phyloP scores from a whole-genome alignment of 2,113 vertebrate genomes.

The Albula goreensis region DNA sequence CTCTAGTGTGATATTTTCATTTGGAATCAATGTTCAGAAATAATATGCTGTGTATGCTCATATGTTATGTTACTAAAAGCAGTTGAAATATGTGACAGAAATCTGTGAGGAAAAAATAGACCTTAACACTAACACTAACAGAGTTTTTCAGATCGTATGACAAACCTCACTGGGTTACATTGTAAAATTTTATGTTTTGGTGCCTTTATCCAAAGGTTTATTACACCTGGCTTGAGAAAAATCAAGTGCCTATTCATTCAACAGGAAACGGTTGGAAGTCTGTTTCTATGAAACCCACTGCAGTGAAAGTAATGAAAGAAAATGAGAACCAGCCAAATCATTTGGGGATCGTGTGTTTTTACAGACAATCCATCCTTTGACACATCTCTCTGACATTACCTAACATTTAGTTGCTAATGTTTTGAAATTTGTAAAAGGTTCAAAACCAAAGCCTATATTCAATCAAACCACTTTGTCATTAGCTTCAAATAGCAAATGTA shows the following conservation, averaged over 20 bases:
- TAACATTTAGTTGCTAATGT: background rate
- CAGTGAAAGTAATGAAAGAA: background rate
- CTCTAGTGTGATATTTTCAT: background rate
- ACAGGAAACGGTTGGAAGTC: background rate
- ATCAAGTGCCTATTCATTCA: background rate
- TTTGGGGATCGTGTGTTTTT: background rate
- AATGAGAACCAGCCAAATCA: background rate
- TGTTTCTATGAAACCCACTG: background rate
- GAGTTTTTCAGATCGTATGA: background rate
- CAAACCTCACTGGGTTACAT: background rate
- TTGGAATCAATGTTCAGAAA: background rate
- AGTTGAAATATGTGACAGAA: background rate
- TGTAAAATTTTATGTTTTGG: background rate
- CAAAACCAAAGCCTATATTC: too few relatives aligned
- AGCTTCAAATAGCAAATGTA: too few relatives aligned
- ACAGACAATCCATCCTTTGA: background rate
- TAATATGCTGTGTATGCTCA: background rate
- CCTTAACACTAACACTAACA: background rate
- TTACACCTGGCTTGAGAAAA: background rate
- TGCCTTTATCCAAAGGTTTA: background rate
- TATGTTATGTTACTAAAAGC: background rate
- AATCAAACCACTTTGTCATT: too few relatives aligned
- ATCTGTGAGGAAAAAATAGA: background rate
- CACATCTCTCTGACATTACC: background rate
- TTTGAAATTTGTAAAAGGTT: background rate